Evolutionary conservation across 2,888 invertebrate genomes (phyloP).

Genomic region (Laothoe populi): DNA sequence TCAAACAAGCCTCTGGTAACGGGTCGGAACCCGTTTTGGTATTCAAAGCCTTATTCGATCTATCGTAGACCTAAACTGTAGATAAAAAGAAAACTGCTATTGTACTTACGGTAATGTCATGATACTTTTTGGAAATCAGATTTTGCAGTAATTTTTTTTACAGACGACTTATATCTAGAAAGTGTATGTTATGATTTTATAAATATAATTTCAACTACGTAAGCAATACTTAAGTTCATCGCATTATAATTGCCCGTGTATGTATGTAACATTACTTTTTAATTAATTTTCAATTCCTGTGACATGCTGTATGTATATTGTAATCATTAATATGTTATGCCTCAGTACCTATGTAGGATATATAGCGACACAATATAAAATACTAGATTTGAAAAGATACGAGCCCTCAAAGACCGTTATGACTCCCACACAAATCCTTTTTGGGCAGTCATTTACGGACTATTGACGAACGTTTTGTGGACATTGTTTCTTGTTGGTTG

Average conservation of each 20-base stretch:
- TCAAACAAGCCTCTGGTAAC: slow-evolving; percentile 60
- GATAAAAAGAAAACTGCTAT: slow-evolving; percentile 40
- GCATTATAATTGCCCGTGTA: no score
- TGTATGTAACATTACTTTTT: no score
- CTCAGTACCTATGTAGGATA: no score
- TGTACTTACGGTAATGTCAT: neutral
- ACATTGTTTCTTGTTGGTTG: slow-evolving; percentile 44
- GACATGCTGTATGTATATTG: no score
- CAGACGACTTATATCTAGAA: no score
- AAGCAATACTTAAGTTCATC: no score
- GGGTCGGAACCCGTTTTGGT: slow-evolving; percentile 52
- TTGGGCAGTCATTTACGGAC: slow-evolving; percentile 21
- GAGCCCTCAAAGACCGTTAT: neutral
- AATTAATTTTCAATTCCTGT: no score
- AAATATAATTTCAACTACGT: no score
- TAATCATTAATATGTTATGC: no score
- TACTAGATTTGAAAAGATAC: neutral
- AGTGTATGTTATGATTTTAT: no score
- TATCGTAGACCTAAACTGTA: slow-evolving; percentile 35
- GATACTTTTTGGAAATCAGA: no score
- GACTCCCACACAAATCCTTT: slow-evolving; percentile 16
- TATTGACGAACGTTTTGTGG: slow-evolving; percentile 58
- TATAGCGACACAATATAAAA: neutral
- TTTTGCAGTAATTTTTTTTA: neutral
- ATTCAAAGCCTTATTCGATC: slow-evolving; percentile 46